phyloP scores from a whole-genome alignment of 2,797 vertebrate species.

The Anas flavirostris region DNA sequence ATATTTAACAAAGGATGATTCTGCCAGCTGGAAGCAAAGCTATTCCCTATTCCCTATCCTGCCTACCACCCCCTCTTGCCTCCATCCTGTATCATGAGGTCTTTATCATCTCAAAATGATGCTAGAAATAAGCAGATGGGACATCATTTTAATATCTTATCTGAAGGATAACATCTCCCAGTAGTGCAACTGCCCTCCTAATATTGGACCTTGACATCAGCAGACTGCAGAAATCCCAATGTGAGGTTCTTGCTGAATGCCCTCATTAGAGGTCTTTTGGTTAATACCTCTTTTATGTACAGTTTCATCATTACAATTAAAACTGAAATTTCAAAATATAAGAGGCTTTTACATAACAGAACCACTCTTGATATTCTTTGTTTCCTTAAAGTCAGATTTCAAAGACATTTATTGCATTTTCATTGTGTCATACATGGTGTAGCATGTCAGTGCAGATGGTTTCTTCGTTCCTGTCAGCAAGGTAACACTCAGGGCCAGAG shows the following conservation, averaged over 20 bases:
- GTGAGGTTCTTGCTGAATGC: background rate
- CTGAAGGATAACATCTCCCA: background rate
- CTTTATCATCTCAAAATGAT: conserved; percentile 24
- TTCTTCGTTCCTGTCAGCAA: background rate
- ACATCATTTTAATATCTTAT: background rate
- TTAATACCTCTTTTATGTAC: background rate
- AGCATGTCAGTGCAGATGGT: background rate
- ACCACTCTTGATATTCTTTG: background rate
- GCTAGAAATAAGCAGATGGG: conserved; percentile 21
- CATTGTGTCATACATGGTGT: background rate
- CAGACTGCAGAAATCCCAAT: background rate
- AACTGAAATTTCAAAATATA: background rate
- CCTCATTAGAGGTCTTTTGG: background rate
- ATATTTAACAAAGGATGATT: conserved; percentile 38
- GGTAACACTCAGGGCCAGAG: background rate
- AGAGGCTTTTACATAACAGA: background rate
- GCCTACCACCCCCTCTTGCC: background rate
- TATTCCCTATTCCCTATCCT: background rate
- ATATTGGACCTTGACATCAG: background rate
- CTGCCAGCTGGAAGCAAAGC: conserved; percentile 37
- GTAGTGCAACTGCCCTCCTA: background rate
- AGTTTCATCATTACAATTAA: background rate
- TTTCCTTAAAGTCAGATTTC: background rate
- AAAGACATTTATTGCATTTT: background rate
- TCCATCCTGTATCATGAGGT: background rate